Conservation (phyloP, 2,113 vertebrate species). For the Hepsetus odoe region DNA sequence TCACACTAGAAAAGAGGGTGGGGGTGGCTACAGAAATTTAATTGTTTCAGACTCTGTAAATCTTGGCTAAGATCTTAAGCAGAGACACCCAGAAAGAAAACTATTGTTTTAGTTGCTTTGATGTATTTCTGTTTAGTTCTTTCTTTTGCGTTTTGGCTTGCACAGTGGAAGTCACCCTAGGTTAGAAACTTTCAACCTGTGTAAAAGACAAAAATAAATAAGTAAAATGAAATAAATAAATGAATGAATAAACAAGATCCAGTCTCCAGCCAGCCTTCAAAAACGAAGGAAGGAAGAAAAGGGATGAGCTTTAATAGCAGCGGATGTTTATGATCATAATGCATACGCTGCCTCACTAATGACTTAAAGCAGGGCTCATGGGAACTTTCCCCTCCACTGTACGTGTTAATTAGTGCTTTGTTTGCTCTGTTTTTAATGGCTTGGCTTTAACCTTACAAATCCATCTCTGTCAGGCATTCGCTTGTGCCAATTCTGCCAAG, state of each 20-base stretch:
- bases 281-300: background rate
- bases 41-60: constrained; percentile 68
- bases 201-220: background rate
- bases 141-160: background rate
- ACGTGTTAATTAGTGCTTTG: constrained; percentile 59
- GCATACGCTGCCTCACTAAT: constrained; percentile 39
- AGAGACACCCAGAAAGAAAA: background rate
- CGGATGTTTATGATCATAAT: constrained; percentile 28
- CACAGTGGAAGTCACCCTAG: constrained; percentile 6
- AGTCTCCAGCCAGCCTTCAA: background rate
- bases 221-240: background rate
- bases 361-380: constrained; percentile 39
- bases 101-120: constrained; percentile 5
- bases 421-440: constrained; percentile 67
- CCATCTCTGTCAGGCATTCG: constrained; percentile 15
- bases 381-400: constrained; percentile 16
- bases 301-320: background rate
- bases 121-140: background rate
- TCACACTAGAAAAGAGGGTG: constrained; percentile 66
- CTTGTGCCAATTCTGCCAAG: constrained; percentile 22
- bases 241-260: background rate
- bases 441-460: constrained; percentile 69
- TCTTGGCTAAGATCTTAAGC: constrained; percentile 50
- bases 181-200: constrained; percentile 20
- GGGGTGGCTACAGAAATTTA: constrained; percentile 56